Evolutionary conservation across 2,797 vertebrate genomes (phyloP), one percentile per base, ranked within the genome.

Genomic region (Iguana delicatissima): DNA sequence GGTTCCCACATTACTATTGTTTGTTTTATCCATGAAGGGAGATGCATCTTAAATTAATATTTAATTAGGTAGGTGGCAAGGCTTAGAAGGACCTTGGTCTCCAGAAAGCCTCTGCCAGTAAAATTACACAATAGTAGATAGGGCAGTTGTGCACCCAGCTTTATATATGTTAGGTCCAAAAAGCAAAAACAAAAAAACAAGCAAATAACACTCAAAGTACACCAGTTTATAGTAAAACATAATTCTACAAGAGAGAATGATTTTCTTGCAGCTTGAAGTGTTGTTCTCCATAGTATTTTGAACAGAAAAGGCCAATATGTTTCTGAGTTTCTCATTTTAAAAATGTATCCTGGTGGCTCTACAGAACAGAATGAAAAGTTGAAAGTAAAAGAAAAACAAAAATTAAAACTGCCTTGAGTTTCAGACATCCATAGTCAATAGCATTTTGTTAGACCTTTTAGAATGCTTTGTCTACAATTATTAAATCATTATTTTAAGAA

Each of bases 401-500:
- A 59, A 84, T 84, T 93, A 84, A 50, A 82, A 59, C 94, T 92
- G 84, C 93, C 59, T 74, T 50, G 73, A 57, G 64, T 93, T 94
- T 94, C 82, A 94, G 72, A 92, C 32, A 92, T 32, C 80, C 83
- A 77, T 91, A 84, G 85, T 89, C 87, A 42, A 55, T 85, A 94
- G 86, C 85, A 79, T 93, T 94, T 93, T 94, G 90, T 89, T 89
- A 93, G 59, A 86, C 57, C 94, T 79, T 46, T 91, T 82, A 91
- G 87, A 91, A 86, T 85, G 81, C 84, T 95, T 94, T 77, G 88
- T 92, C 89, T 94, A 91, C 95, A 96, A 97, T 96, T 95, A 97
- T 7, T 80, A 96, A 84, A 96, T 96, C 84, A 95, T 92, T 46
- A 92, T 95, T 97, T 96, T 79, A 94, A 92, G 80, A 92, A 90